Conservation (phyloP, 2,888 invertebrate species). For the Cylloceria caligata region DNA sequence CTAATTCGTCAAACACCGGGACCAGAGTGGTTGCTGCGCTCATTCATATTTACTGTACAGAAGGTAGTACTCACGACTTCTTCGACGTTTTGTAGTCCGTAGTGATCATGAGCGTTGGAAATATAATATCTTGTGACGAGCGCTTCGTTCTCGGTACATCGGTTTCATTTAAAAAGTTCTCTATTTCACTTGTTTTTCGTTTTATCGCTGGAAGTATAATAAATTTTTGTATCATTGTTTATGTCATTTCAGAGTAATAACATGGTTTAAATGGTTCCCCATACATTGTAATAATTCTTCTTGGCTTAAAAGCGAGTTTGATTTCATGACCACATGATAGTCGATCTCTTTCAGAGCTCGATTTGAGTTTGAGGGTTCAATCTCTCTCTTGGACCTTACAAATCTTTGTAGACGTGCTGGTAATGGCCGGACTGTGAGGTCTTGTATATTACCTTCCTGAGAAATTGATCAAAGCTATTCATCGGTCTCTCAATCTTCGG, state of each 20-base stretch:
- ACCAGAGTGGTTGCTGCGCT: no score
- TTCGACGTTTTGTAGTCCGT: slow-evolving; percentile 2
- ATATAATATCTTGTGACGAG: background rate
- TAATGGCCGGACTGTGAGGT: background rate
- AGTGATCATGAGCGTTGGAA: background rate
- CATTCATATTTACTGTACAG: background rate
- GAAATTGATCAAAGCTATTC: background rate
- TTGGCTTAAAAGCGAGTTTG: background rate
- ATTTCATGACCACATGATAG: slow-evolving; percentile 13
- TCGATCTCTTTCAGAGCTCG: background rate
- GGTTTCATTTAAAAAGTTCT: background rate
- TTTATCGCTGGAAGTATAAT: background rate
- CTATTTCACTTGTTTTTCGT: background rate
- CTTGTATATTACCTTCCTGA: slow-evolving; percentile 1
- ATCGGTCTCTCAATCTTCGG: background rate
- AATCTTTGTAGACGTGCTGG: background rate
- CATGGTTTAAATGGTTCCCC: background rate
- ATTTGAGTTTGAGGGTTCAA: background rate
- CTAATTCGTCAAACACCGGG: no score
- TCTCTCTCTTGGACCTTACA: background rate
- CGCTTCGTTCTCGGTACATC: background rate
- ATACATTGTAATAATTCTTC: background rate
- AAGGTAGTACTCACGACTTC: background rate
- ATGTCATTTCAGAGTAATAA: background rate
- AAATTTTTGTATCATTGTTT: background rate